A percentile compares a stretch with the other conserved stretches of the same genome.
Evolutionary conservation across 1,140 invertebrate species (phyloP).

Genomic region (Geopemphigus sp.): DNA sequence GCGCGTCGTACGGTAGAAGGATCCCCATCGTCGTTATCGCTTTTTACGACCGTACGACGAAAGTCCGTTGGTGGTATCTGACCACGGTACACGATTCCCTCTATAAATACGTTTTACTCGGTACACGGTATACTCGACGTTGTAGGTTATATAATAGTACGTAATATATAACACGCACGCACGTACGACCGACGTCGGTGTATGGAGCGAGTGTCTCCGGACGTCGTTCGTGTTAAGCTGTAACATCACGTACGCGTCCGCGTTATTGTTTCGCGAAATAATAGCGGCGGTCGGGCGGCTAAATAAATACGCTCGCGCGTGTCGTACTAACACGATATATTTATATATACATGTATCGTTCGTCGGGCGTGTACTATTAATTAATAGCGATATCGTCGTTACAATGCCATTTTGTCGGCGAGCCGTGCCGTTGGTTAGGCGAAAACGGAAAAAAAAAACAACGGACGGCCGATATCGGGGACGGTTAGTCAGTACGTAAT

Average conservation of each 20-base stretch:
- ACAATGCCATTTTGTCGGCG: not conserved
- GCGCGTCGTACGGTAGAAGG: not conserved
- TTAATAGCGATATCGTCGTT: not conserved
- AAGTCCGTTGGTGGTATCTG: too few species aligned
- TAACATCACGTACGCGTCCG: not conserved
- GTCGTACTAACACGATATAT: not conserved
- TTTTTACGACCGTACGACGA: too few species aligned
- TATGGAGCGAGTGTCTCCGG: not conserved
- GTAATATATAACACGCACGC: not conserved
- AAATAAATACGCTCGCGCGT: not conserved
- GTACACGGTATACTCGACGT: too few species aligned
- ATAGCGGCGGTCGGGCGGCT: not conserved
- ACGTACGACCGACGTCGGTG: not conserved
- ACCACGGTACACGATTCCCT: too few species aligned
- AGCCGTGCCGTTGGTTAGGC: not conserved
- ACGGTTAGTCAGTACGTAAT: too few species aligned
- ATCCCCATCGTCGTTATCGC: too few species aligned
- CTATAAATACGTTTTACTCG: too few species aligned
- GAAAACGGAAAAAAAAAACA: conserved; percentile 4
- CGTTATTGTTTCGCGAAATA: conserved; percentile 1
- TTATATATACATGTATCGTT: conserved; percentile 2
- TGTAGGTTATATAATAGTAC: too few species aligned
- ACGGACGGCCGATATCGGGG: not conserved
- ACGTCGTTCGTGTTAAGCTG: not conserved
- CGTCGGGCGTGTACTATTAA: not conserved